These are phyloP conservation scores for Drosophila nannoptera DNA, from an alignment of 1,140 invertebrate genomes.

Conservation along the genomic window DNA sequence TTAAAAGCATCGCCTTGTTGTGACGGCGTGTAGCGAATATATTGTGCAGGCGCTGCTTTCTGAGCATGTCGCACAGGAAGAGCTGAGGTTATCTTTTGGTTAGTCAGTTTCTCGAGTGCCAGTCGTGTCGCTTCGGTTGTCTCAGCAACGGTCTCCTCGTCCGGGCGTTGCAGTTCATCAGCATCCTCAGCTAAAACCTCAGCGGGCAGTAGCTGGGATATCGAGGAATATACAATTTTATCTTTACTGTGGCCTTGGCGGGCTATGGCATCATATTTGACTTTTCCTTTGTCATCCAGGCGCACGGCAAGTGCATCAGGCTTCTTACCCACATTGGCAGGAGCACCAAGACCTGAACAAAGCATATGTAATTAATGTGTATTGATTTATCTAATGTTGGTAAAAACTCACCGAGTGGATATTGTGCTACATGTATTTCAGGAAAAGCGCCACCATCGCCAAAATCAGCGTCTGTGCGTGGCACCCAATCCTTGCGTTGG, in stretches of 20 bases:
- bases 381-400: background rate
- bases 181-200: conserved; percentile 96
- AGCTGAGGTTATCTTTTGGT: conserved; percentile 94
- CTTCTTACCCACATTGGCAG: conserved; percentile 82
- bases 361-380: background rate
- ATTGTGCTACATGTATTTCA: conserved; percentile 98
- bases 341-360: conserved; percentile 86
- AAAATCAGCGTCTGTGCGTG: conserved; percentile 90
- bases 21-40: conserved; percentile 98
- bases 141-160: conserved; percentile 91
- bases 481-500: conserved; percentile 96
- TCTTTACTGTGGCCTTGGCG: conserved; percentile 97
- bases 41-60: conserved; percentile 94
- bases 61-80: conserved; percentile 95
- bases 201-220: conserved; percentile 95
- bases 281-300: conserved; percentile 94
- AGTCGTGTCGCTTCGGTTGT: conserved; percentile 91
- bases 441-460: conserved; percentile 99
- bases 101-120: conserved; percentile 92
- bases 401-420: conserved; percentile 87
- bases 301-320: conserved; percentile 96
- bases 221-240: conserved; percentile 98
- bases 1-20: conserved; percentile 97
- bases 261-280: conserved; percentile 98
- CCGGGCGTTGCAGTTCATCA: conserved; percentile 90